Conservation (phyloP, 1,140 invertebrate genomes). For the Agraylea sexmaculata region DNA sequence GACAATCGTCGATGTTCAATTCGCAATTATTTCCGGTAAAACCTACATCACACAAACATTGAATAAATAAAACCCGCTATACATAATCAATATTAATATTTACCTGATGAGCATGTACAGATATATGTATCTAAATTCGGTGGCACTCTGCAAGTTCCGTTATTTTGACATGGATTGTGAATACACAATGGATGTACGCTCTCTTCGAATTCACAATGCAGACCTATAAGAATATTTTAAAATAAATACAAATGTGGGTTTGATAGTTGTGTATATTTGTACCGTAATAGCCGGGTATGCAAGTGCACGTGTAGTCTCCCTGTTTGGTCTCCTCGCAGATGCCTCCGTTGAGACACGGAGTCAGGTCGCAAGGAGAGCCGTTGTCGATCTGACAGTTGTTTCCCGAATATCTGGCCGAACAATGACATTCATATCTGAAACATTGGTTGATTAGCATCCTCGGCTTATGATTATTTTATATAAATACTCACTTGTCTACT, state of each 20-base stretch:
- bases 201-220: conserved; percentile 65
- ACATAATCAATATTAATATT: background rate
- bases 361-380: conserved; percentile 55
- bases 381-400: conserved; percentile 74
- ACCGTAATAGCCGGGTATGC: conserved; percentile 60
- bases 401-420: conserved; percentile 64
- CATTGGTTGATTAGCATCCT: too few relatives aligned
- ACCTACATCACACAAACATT: conserved; percentile 21
- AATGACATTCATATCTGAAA: conserved; percentile 61
- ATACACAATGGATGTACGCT: conserved; percentile 59
- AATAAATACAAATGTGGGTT: conserved; percentile 2
- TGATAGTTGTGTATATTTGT: conserved; percentile 9
- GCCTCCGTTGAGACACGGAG: conserved; percentile 64
- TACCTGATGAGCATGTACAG: conserved; percentile 48
- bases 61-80: background rate
- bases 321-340: conserved; percentile 57
- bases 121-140: conserved; percentile 41
- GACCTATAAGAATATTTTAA: conserved; percentile 38
- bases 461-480: too few relatives aligned
- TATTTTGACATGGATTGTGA: conserved; percentile 60
- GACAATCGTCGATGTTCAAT: conserved; percentile 57
- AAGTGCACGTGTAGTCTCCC: conserved; percentile 66
- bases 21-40: conserved; percentile 45
- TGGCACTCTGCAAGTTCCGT: conserved; percentile 52
- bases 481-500: conserved; percentile 38